Evolutionary conservation across 1,140 invertebrate genomes (phyloP).

Genomic region (Solenopsis invicta): DNA sequence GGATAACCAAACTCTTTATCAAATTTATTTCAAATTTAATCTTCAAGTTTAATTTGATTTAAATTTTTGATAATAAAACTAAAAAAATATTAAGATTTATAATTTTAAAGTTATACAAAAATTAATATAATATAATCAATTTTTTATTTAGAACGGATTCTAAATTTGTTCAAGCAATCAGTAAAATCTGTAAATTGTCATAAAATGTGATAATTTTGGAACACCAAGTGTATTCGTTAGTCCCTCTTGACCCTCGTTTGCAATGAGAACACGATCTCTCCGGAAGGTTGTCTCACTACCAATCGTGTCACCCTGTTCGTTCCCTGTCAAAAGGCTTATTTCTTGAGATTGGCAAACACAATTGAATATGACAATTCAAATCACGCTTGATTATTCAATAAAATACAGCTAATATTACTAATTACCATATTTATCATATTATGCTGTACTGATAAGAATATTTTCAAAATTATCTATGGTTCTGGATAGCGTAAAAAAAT

Average conservation of each 20-base stretch:
- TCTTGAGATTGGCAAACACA: slow-evolving; percentile 1
- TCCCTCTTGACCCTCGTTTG: slow-evolving; percentile 38
- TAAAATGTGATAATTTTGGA: neutral
- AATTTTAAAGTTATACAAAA: neutral
- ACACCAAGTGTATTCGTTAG: neutral
- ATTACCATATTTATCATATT: neutral
- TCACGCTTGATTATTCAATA: slow-evolving; percentile 31
- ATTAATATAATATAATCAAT: neutral
- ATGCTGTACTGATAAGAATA: neutral
- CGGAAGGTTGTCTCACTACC: slow-evolving; percentile 34
- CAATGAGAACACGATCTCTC: slow-evolving; percentile 39
- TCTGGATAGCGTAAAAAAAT: neutral
- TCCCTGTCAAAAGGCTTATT: slow-evolving; percentile 36
- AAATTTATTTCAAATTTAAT: neutral
- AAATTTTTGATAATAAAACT: neutral
- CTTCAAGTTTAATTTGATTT: neutral
- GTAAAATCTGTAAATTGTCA: neutral
- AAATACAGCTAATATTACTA: neutral
- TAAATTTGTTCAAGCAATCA: neutral
- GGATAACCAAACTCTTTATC: neutral
- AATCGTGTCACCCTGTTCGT: slow-evolving; percentile 25
- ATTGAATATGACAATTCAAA: neutral
- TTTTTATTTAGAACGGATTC: neutral
- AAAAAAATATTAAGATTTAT: neutral
- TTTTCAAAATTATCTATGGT: slow-evolving; percentile 7